Evolutionary conservation across 2,888 invertebrate species (phyloP).

Genomic region (Mylabris sibirica): DNA sequence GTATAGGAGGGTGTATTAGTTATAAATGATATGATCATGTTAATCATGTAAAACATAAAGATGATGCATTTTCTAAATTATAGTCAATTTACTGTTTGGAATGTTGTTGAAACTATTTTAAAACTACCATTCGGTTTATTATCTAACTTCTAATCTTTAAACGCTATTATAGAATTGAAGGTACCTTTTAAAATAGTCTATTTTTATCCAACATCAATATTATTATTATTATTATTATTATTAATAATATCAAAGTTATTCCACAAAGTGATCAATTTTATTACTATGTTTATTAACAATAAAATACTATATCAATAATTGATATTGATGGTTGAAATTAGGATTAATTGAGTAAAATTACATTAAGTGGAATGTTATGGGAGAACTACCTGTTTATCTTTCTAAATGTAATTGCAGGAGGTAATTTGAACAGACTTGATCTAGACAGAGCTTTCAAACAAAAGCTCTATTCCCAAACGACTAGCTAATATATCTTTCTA

Average conservation of each 20-base stretch:
- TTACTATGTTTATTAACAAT: too few species aligned
- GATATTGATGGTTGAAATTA: neutral
- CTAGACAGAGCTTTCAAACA: neutral
- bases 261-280: too few species aligned
- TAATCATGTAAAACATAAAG: slow-evolving; percentile 9
- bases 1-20: neutral
- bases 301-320: too few species aligned
- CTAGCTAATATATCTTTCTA: neutral
- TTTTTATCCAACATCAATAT: too few species aligned
- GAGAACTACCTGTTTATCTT: slow-evolving; percentile 17
- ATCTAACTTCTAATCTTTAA: too few species aligned
- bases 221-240: too few species aligned
- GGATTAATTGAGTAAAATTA: slow-evolving; percentile 6
- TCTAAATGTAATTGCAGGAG: slow-evolving; percentile 9
- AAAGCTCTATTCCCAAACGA: slow-evolving; percentile 22
- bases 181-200: too few species aligned
- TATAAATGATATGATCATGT: slow-evolving; percentile 11
- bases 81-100: neutral
- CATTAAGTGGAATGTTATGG: slow-evolving; percentile 9
- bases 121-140: neutral
- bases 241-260: too few species aligned
- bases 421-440: slow-evolving; percentile 15
- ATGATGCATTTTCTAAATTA: neutral
- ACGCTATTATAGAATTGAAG: too few species aligned
- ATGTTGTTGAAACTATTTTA: neutral